Percentiles rank a stretch among this genome's conserved stretches.
These are phyloP conservation scores for Maniola hyperantus DNA, from an alignment of 2,888 invertebrate genomes.

Conservation along the genomic window DNA sequence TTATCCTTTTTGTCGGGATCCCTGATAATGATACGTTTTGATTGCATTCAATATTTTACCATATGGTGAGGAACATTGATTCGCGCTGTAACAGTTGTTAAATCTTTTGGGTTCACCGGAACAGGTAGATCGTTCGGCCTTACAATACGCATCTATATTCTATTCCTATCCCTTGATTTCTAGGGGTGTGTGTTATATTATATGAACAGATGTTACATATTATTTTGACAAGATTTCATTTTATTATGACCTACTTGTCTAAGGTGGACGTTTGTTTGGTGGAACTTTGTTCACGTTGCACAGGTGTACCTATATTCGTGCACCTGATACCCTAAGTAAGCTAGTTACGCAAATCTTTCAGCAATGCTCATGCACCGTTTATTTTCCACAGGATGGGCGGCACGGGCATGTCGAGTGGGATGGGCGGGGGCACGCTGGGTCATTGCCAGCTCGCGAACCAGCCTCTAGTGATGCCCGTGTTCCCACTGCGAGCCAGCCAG, in stretches of 20 bases:
- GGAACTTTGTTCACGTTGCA: background rate
- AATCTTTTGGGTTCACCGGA: slow-evolving; percentile 24
- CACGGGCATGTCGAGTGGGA: slow-evolving; percentile 80
- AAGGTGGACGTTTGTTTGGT: background rate
- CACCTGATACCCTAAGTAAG: background rate
- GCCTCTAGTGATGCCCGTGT: slow-evolving; percentile 94
- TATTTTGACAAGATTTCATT: background rate
- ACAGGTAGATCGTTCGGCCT: slow-evolving; percentile 24
- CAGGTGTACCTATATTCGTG: background rate
- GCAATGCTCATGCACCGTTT: slow-evolving; percentile 22
- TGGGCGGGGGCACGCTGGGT: slow-evolving; percentile 85
- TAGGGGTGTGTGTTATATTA: background rate
- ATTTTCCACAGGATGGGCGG: slow-evolving; percentile 75
- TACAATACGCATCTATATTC: background rate
- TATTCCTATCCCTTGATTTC: background rate
- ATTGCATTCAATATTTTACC: slow-evolving; percentile 68
- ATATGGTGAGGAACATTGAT: slow-evolving; percentile 72
- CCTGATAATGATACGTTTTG: slow-evolving; percentile 77
- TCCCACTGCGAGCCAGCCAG: slow-evolving; percentile 91
- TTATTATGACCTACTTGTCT: background rate
- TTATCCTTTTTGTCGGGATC: slow-evolving; percentile 69
- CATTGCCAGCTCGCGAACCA: slow-evolving; percentile 88
- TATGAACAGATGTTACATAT: background rate
- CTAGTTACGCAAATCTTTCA: background rate
- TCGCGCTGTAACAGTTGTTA: slow-evolving; percentile 56